Base-by-base conservation (phyloP, 2,888 invertebrate genomes). In the Tipula helvola region DNA sequence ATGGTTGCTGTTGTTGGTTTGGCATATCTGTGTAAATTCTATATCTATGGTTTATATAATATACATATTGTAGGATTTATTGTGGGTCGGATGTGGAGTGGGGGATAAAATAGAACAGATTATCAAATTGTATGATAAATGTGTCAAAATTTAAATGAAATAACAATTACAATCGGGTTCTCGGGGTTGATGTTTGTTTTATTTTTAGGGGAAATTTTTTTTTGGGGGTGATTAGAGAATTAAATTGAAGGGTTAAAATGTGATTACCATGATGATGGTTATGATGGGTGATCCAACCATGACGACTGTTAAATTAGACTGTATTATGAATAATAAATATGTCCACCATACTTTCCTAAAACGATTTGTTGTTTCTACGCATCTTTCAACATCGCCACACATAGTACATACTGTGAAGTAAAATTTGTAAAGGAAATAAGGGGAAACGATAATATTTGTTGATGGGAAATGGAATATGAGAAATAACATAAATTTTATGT, bases 141-240 rank as follows among this genome's bases (percentile, higher is more conserved):
- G 84, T 84, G 84, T 84, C 84, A 84, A 84, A 84, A 84, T 41
- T 84, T 84, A 84, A 84, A 84, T 84, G 84, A 84, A 84, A 84
- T 39, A 84, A 84, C 84, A 84, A 84, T 84, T 84, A 84, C n/a
- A 84, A 16, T 84, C 41, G 36, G 13, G 28, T 36, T 83, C 83
- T 83, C 83, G 84, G 36, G 36, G 84, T 84, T 84, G 83, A 18
- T 71, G 28, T 71, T 71, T 52, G 28, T 28, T 71, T 52, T 52
- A n/a, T 44, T 52, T 71, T 28, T 71, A 71, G 71, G 71, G 71
- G 71, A 71, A 71, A 71, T 71, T 12, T 52, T 12, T 52, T 52
- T 52, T 16, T n/a, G 71, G 71, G 71, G 71, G 71, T 71, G 71
- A 71, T 71, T 71, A 71, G 71, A 71, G 71, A 71, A 28, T 71